Evolutionary conservation across 2,888 invertebrate species (phyloP).

Genomic region (Malthinus seriepunctatus): DNA sequence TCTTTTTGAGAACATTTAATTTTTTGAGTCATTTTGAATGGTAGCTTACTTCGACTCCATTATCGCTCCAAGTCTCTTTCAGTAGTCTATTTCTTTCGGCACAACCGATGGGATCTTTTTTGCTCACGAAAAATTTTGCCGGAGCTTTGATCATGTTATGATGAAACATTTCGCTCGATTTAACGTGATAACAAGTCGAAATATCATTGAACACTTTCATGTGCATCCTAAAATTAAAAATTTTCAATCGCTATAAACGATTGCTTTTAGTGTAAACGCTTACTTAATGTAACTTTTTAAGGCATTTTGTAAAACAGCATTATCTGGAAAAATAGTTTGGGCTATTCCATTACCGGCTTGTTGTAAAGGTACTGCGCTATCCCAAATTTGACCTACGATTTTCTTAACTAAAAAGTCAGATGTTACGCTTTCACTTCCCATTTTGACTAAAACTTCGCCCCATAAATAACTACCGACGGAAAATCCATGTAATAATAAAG

Average conservation of each 20-base stretch:
- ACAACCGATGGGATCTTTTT: background rate
- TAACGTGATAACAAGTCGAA: background rate
- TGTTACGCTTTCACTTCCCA: background rate
- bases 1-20: no score
- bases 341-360: background rate
- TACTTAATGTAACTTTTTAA: background rate
- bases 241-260: background rate
- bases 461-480: background rate
- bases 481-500: background rate
- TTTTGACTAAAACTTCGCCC: background rate
- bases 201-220: background rate
- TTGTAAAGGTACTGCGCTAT: background rate
- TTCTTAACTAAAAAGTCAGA: background rate
- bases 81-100: background rate
- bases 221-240: background rate
- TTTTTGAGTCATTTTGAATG: no score
- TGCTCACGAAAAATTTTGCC: background rate
- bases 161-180: conserved; percentile 2
- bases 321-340: background rate
- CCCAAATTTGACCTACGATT: background rate
- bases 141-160: background rate
- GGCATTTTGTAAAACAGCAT: background rate
- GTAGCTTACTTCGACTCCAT: background rate
- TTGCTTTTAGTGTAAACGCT: background rate
- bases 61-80: background rate